Conservation (phyloP, 2,113 vertebrate species). For the Regulus satrapa region DNA sequence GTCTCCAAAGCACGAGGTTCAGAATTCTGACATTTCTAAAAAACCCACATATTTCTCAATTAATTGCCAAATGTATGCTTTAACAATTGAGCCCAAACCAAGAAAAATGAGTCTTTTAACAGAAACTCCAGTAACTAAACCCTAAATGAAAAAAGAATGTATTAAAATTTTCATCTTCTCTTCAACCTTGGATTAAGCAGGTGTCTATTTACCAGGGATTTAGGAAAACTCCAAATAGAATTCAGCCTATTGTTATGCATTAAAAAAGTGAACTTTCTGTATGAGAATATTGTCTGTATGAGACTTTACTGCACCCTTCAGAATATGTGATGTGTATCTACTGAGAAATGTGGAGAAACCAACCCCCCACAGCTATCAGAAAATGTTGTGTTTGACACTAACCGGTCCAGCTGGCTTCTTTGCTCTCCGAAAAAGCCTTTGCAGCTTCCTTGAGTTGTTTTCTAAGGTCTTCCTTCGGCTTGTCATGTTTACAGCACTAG, state of each 20-base stretch:
- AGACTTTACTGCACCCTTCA: neutral
- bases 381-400: slow-evolving; percentile 49
- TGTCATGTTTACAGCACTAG: slow-evolving; percentile 76
- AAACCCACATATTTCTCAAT: neutral
- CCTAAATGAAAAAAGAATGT: neutral
- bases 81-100: neutral
- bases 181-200: neutral
- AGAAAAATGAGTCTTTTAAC: neutral
- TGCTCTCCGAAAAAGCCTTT: slow-evolving; percentile 79
- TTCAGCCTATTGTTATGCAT: neutral
- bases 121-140: neutral
- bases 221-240: neutral
- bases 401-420: slow-evolving; percentile 78
- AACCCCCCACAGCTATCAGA: neutral
- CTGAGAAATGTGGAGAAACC: neutral
- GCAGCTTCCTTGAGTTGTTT: slow-evolving; percentile 85
- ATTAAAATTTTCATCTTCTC: neutral
- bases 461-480: slow-evolving; percentile 77
- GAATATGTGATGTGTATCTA: neutral
- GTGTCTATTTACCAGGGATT: neutral
- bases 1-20: neutral
- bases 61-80: neutral
- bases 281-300: neutral
- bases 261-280: neutral
- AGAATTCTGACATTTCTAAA: neutral